Evolutionary conservation across 1,140 invertebrate genomes (phyloP).

Genomic region (Chrysomallon squamiferum): DNA sequence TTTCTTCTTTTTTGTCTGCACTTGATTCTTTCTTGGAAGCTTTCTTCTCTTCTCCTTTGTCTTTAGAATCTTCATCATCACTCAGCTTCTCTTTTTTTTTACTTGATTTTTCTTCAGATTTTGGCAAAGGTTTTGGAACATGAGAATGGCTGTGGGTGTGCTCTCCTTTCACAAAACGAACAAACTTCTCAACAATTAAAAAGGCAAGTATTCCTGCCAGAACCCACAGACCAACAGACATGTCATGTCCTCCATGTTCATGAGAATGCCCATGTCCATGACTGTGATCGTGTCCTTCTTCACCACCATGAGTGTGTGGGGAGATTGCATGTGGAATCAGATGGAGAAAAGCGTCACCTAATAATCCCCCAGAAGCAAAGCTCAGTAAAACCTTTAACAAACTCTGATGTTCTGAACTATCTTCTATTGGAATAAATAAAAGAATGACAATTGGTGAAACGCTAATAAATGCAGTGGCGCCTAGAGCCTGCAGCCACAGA

Average conservation of each 20-base stretch:
- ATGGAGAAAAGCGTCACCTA: slow-evolving; percentile 96
- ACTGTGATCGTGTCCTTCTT: slow-evolving; percentile 67
- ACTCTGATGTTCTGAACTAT: slow-evolving; percentile 73
- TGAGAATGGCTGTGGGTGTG: slow-evolving; percentile 68
- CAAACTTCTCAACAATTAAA: slow-evolving; percentile 90
- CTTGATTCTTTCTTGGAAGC: slow-evolving; percentile 33
- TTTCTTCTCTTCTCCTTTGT: slow-evolving; percentile 24
- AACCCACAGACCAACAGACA: slow-evolving; percentile 88
- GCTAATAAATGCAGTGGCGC: slow-evolving; percentile 91
- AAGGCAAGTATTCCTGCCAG: slow-evolving; percentile 91
- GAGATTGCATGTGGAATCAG: slow-evolving; percentile 92
- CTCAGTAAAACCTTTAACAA: slow-evolving; percentile 88
- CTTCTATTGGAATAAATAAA: slow-evolving; percentile 91
- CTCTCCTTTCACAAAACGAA: slow-evolving; percentile 83
- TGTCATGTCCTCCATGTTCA: slow-evolving; percentile 66
- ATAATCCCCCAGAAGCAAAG: slow-evolving; percentile 92
- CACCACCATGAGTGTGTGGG: slow-evolving; percentile 63
- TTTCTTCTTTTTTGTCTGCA: slow-evolving; percentile 53
- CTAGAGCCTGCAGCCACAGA: slow-evolving; percentile 58
- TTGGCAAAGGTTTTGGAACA: slow-evolving; percentile 24
- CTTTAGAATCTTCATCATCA: slow-evolving; percentile 18
- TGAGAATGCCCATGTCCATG: slow-evolving; percentile 67
- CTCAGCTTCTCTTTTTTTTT: slow-evolving; percentile 29
- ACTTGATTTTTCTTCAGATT: slow-evolving; percentile 29
- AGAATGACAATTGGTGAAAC: slow-evolving; percentile 92